Base-by-base conservation (phyloP, 1,140 invertebrate species). In the Macrostomum lignano region DNA sequence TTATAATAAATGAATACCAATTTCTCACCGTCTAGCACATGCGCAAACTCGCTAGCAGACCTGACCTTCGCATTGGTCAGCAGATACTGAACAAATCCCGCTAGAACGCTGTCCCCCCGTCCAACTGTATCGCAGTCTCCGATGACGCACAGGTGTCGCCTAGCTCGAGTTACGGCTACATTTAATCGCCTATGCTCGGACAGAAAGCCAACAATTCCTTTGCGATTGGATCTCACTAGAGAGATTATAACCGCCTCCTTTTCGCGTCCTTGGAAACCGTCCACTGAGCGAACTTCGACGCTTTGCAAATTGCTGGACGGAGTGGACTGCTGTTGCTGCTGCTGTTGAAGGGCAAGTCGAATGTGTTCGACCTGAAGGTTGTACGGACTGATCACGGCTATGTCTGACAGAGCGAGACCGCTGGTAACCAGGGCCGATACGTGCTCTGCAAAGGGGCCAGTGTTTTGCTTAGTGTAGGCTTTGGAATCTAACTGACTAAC, bases 301-400 rank as follows among this genome's bases (percentile, higher is more conserved):
- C 33, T 39, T 28, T 28, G 26, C 3, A 7, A 7, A 9, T 15
- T 15, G 19, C 9, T 28, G 19, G 19, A 28, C 9, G 15, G 15
- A n/a, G 9, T 24, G 3, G 15, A 14, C 14, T 28, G 14, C 4
- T 3, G 3, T 3, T 28, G 7, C 4, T 21, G 13, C 11, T 11
- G 13, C 5, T 32, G 20, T 32, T 21, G 20, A n/a, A 32, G 20
- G 11, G 13, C 31, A 4, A 21, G 17, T 13, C 31, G 33, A n/a
- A 40, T 33, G 10, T 38, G 30, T 25, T 31, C 42, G 39, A 63
- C 63, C 53, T 68, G 66, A 34, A 64, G 45, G 38, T 62, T 61
- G 42, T 68, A 68, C 0, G 66, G 66, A 13, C 64, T 60, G 38
- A 68, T 67, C n/a, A 68, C 55, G 21, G 63, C 66, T 35, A 68